Evolutionary conservation across 30 jellyfish, hydroid and myxozoan genomes (phyloP).

Genomic region (Pelagia noctiluca): DNA sequence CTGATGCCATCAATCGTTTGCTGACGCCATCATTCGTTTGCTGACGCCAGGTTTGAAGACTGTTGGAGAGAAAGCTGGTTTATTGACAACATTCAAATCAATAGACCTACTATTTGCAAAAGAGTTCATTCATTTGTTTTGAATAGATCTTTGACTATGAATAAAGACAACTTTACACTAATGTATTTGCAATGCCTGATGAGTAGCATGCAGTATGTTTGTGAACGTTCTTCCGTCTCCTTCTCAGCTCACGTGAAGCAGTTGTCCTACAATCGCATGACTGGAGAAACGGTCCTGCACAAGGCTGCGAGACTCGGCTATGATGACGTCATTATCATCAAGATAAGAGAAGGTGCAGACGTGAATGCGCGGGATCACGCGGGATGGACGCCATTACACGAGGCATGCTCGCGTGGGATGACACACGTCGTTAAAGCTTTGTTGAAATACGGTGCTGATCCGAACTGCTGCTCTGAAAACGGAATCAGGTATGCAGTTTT

Average conservation of each 20-base stretch:
- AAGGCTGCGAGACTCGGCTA: constrained; percentile 98
- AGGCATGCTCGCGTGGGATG: constrained; percentile 93
- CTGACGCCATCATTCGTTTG: too few relatives aligned
- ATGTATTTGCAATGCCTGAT: too few relatives aligned
- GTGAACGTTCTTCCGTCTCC: background rate
- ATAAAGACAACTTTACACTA: too few relatives aligned
- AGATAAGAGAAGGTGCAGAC: constrained; percentile 84
- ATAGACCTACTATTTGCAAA: too few relatives aligned
- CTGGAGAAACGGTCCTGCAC: constrained; percentile 97
- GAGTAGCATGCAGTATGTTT: too few relatives aligned
- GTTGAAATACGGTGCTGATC: constrained; percentile 94
- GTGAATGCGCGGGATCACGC: constrained; percentile 95
- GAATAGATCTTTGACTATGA: too few relatives aligned
- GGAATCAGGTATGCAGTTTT: constrained; percentile 91
- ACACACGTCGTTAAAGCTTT: constrained; percentile 75
- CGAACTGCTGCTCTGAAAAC: constrained; percentile 80
- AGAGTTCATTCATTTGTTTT: background rate
- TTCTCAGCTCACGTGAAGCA: constrained; percentile 43
- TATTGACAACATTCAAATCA: too few relatives aligned
- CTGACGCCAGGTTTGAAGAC: too few relatives aligned
- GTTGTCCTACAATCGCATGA: constrained; percentile 80
- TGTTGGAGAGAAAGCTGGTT: too few relatives aligned
- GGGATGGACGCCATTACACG: constrained; percentile 99
- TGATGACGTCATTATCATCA: constrained; percentile 70
- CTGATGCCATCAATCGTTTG: too few relatives aligned